These are phyloP conservation scores for Eupithecia centaureata DNA, from an alignment of 2,888 invertebrate genomes.

Conservation along the genomic window DNA sequence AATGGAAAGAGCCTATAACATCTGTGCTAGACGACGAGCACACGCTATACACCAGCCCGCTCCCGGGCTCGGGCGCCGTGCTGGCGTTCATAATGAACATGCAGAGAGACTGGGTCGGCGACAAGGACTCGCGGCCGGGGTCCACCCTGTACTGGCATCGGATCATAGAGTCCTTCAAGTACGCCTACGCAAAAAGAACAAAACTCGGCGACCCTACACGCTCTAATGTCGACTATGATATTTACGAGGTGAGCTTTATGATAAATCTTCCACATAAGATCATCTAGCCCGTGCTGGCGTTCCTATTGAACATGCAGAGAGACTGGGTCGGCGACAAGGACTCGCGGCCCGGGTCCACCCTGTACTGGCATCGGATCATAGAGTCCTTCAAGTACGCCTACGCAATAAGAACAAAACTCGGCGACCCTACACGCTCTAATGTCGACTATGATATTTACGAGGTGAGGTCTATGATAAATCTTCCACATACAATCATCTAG, in stretches of 20 bases:
- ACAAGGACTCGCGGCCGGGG: conserved; percentile 60
- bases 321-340: conserved; percentile 77
- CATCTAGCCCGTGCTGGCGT: conserved; percentile 89
- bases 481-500: no score
- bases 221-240: conserved; percentile 58
- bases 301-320: conserved; percentile 91
- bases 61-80: conserved; percentile 94
- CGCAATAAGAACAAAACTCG: conserved; percentile 92
- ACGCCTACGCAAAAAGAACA: conserved; percentile 93
- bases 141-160: conserved; percentile 88
- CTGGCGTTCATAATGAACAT: conserved; percentile 93
- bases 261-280: no score
- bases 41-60: conserved; percentile 89
- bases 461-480: no score
- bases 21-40: conserved; percentile 84
- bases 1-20: conserved; percentile 86
- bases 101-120: conserved; percentile 84
- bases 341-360: conserved; percentile 61
- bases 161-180: conserved; percentile 95
- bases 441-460: conserved; percentile 59
- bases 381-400: conserved; percentile 97
- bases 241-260: conserved; percentile 58
- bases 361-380: conserved; percentile 91
- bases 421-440: conserved; percentile 84
- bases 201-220: conserved; percentile 89